These are phyloP conservation scores for Ficedula albicollis DNA, from an alignment of 2,797 vertebrate genomes.

Conservation along the genomic window DNA sequence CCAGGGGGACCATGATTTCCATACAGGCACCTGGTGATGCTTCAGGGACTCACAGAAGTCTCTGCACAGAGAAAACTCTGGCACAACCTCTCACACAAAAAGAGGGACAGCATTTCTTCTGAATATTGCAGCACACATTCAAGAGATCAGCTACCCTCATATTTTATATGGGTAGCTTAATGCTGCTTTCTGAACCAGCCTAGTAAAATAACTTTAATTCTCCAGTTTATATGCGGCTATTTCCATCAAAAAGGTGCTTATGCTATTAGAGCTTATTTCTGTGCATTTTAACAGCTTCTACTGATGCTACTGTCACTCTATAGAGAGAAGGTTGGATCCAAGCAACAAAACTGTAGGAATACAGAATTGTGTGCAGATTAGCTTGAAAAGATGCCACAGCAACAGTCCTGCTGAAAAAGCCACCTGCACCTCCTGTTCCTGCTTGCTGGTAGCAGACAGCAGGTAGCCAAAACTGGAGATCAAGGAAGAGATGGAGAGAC, in stretches of 20 bases:
- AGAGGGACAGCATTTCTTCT: neutral
- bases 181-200: neutral
- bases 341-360: neutral
- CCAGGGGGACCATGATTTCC: neutral
- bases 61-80: neutral
- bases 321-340: neutral
- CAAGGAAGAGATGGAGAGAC: neutral
- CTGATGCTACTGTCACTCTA: neutral
- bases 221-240: neutral
- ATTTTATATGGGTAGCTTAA: neutral
- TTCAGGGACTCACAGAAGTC: neutral
- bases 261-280: neutral
- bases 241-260: neutral
- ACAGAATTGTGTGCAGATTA: neutral
- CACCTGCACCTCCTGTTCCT: neutral
- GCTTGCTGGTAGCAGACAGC: neutral
- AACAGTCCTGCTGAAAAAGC: slow-evolving; percentile 7
- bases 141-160: neutral
- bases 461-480: neutral
- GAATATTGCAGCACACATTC: neutral
- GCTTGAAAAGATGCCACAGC: slow-evolving; percentile 14
- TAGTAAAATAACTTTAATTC: neutral
- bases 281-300: neutral
- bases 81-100: neutral
- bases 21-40: neutral